phyloP scores from a whole-genome alignment of 2,113 vertebrate genomes.

The Cheilinus undulatus region DNA sequence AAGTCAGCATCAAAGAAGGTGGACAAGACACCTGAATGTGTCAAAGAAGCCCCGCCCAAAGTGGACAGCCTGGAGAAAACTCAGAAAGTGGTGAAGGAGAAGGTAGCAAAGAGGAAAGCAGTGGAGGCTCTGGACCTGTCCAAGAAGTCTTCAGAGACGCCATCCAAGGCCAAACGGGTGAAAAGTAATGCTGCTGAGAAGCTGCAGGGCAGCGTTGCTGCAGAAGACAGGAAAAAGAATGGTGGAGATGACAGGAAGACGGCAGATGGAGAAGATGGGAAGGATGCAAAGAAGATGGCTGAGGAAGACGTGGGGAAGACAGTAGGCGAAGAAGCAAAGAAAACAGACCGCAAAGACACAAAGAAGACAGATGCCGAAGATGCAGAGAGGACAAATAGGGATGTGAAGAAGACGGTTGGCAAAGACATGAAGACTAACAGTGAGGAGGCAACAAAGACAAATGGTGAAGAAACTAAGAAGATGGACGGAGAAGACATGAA shows the following conservation, averaged over 20 bases:
- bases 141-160: conserved; percentile 10
- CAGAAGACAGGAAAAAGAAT: background rate
- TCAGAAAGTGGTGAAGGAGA: conserved; percentile 38
- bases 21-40: conserved; percentile 18
- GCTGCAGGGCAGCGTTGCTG: background rate
- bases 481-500: too few relatives aligned
- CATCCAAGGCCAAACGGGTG: conserved; percentile 54
- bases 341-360: too few relatives aligned
- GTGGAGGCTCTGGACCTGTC: conserved; percentile 58
- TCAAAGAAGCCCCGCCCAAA: conserved; percentile 43
- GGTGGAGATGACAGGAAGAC: background rate
- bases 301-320: too few relatives aligned
- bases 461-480: too few relatives aligned
- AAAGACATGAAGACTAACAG: too few relatives aligned
- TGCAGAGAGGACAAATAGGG: background rate
- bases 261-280: too few relatives aligned
- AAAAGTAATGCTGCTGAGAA: conserved; percentile 42
- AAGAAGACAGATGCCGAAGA: too few relatives aligned
- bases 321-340: too few relatives aligned
- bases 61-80: conserved; percentile 17
- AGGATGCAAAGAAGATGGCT: too few relatives aligned
- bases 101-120: conserved; percentile 71
- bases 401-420: too few relatives aligned
- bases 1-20: conserved; percentile 42
- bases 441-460: too few relatives aligned